Evolutionary conservation across 2,113 vertebrate species (phyloP), one percentile per base, ranked within the genome.

Genomic region (Stigmatopora nigra): DNA sequence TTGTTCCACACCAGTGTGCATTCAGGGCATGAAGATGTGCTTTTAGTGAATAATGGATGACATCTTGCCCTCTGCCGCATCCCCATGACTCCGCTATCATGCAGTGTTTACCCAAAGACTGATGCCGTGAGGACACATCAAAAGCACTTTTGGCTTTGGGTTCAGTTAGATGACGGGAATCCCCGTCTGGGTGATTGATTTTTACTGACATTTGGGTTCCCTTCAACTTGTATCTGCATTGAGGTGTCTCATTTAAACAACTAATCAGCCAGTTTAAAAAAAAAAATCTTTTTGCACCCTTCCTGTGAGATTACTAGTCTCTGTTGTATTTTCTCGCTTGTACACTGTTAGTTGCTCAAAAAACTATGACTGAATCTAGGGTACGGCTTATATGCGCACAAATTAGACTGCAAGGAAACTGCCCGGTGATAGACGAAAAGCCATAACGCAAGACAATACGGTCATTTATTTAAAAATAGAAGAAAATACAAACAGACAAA

Each of bases 121-220:
- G 49, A 44, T 2, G 1, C 58, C 38, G 62, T 48, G 41, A 59
- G 46, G 45, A 61, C 56, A 52, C 22, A 31, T 51, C 11, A 64
- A 68, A 17, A 41, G 35, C 17, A 14, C 36, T 53, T 7, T 67
- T 62, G 45, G 6, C 12, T 73, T 38, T 36, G 7, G 25, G 31
- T 38, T 35, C 15, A 58, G 14, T n/a, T 67, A 38, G 61, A 58
- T 4, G 0, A 55, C 35, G 8, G 38, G 59, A 52, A 46, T 4
- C 7, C 62, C 20, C 38, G 63, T 73, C 15, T 14, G 46, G 8
- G 14, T 72, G 25, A 75, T 69, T 65, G 76, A 79, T 70, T 72
- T 72, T 65, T 44, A 20, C 16, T 66, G 22, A 67, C 65, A 65
- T 57, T 57, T n/a, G 52, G 59, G 15, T 16, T 69, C 67, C 48